Evolutionary conservation across 2,113 vertebrate genomes (phyloP), one percentile per base, ranked within the genome.

Genomic region (Macroglossus sobrinus): DNA sequence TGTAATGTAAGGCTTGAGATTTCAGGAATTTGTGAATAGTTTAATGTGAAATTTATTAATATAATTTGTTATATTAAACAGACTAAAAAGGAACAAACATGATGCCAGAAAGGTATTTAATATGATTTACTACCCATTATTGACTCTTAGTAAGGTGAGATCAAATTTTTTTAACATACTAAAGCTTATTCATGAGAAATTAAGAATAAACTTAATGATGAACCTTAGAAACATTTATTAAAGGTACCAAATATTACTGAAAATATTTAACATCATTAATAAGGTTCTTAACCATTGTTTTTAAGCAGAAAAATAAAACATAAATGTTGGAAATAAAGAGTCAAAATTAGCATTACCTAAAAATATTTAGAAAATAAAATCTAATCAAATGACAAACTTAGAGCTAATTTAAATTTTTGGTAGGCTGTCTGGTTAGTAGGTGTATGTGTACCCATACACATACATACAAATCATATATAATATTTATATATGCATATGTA

Each of bases 351-450:
- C 30, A 59, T 94, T 69, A 82, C 33, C 40, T 45, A 47, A 75
- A 92, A 90, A 87, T 79, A 92, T 8, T 84, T 95, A 79, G 47
- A 91, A 89, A 69, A 89, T 69, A 66, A 40, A 72, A 64, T 18
- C 0, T 15, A 90, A 74, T 86, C 33, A 93, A 79, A 63, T 91
- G 10, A 84, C 84, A 91, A 89, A 24, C 2, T 75, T 84, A 92
- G 35, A 55, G 63, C 21, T 78, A 72, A 84, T 74, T 43, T 10
- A 30, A 96, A 74, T 94, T 84, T 43, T 89, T 76, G 15, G 13
- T 84, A 84, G 33, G 22, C 45, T 72, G 3, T 80, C 59, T 93
- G 33, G 63, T 78, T 84, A 55, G 50, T 78, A 28, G 66, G 47
- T 75, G 3, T n/a, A n/a, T 74, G 16, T 74, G 45, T 61, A 3